Conservation (phyloP, 2,888 invertebrate genomes). For the Cecidostiba fungosa region DNA sequence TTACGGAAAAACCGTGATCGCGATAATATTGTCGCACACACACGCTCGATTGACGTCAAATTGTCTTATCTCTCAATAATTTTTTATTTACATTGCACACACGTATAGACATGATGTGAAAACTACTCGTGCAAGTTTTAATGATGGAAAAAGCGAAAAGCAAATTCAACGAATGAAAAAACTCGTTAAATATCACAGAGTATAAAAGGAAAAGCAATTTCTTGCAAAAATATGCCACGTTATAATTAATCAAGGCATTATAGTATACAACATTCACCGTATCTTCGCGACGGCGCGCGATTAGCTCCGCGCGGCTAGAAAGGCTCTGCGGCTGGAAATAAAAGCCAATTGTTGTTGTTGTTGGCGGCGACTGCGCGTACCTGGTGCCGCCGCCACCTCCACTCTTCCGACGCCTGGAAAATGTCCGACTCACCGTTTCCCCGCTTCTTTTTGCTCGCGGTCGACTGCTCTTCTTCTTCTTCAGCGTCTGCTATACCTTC, state of each 20-base stretch:
- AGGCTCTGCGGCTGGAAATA: slow-evolving; percentile 28
- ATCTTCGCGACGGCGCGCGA: not conserved
- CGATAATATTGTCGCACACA: not conserved
- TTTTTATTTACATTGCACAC: not conserved
- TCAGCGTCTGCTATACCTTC: not conserved
- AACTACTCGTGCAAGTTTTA: not conserved
- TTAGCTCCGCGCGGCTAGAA: slow-evolving; percentile 9
- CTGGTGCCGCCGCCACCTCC: not conserved
- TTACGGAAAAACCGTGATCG: not conserved
- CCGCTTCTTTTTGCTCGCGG: slow-evolving; percentile 5
- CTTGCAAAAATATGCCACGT: not conserved
- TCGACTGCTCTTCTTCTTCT: slow-evolving; percentile 3
- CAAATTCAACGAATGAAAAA: no score
- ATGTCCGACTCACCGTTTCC: slow-evolving; percentile 29
- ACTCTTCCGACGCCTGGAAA: slow-evolving; percentile 7
- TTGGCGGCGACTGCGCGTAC: not conserved
- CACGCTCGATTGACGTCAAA: not conserved
- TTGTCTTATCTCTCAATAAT: not conserved
- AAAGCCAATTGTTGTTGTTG: slow-evolving; percentile 28
- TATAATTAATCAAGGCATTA: slow-evolving; percentile 12
- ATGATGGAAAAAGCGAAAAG: not conserved
- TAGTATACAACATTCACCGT: not conserved
- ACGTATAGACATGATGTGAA: not conserved
- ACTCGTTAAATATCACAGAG: not conserved
- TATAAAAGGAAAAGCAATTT: not conserved